Evolutionary conservation across 2,113 vertebrate species (phyloP), one percentile per base, ranked within the genome.

Genomic region (Megaceryle maxima): DNA sequence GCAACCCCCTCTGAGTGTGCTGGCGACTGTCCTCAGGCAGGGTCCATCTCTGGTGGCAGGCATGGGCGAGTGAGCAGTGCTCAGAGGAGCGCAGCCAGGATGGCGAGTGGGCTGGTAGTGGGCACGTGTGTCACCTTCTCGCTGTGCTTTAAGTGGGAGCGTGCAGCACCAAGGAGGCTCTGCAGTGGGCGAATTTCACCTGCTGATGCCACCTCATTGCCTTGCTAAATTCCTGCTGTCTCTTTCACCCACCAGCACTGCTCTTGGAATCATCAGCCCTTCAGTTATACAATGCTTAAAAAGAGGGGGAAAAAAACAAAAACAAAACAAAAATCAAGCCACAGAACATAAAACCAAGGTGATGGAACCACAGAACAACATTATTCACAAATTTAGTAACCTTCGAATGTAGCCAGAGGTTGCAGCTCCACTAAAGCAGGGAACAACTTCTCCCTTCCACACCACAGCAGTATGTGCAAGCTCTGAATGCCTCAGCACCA

Each of bases 171-270:
- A 0, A 80, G 88, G 48, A 88, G 68, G 68, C 56, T 88, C 68
- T 72, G 83, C 88, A 18, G 73, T 51, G 95, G 87, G 83, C 48
- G 91, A 77, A 24, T 78, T 83, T 90, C 94, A 92, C 95, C 96
- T 94, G 83, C 78, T 81, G 73, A 46, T 83, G 88, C 83, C 83
- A 94, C 73, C 46, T 93, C 83, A 64, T 48, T 91, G 83, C 80
- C 73, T 92, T 43, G 50, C 72, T 86, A 19, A 77, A 83, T 55
- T 43, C 59, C 88, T 93, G 56, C 68, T 93, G 64, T 41, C 79
- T 90, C 64, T 76, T 62, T 92, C 94, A 92, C 87, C 91, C 88
- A 91, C 88, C 75, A 90, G 72, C 83, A 67, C 13, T 28, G 80
- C 83, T 89, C 90, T 74, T 63, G 64, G 68, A 81, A 78, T 84